phyloP scores from a whole-genome alignment of 2,888 invertebrate genomes.

The Pyrochroa serraticornis region DNA sequence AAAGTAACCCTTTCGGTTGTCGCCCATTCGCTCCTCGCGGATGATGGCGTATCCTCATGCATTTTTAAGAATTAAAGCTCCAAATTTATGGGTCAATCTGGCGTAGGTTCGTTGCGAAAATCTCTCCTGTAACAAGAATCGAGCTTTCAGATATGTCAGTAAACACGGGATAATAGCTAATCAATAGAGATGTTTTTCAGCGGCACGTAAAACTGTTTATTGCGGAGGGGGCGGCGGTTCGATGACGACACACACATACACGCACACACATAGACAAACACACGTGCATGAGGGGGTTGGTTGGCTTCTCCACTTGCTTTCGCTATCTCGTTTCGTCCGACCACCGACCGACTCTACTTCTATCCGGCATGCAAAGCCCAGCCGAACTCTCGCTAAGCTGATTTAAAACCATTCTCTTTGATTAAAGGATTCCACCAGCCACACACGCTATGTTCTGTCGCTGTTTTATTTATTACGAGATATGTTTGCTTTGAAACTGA shows the following conservation, averaged over 20 bases:
- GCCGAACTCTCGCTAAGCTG: slow-evolving; percentile 42
- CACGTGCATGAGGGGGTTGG: slow-evolving; percentile 14
- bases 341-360: background rate
- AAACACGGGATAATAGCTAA: slow-evolving; percentile 1
- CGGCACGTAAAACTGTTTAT: slow-evolving; percentile 6
- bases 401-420: slow-evolving; percentile 51
- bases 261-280: slow-evolving; percentile 7
- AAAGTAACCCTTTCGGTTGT: too few species aligned
- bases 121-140: too few species aligned
- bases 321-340: slow-evolving; percentile 20
- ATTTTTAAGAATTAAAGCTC: too few species aligned
- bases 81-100: too few species aligned
- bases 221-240: background rate
- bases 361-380: slow-evolving; percentile 32
- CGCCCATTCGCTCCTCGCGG: too few species aligned
- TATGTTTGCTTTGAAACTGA: slow-evolving; percentile 42
- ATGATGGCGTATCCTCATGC: too few species aligned
- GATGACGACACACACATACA: background rate
- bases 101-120: too few species aligned
- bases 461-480: slow-evolving; percentile 42
- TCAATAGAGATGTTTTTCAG: slow-evolving; percentile 3
- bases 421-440: slow-evolving; percentile 45
- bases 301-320: slow-evolving; percentile 24
- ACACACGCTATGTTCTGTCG: slow-evolving; percentile 37
- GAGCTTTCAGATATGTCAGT: background rate